phyloP scores from a whole-genome alignment of 2,797 vertebrate species.

The Enteromius mattozi region DNA sequence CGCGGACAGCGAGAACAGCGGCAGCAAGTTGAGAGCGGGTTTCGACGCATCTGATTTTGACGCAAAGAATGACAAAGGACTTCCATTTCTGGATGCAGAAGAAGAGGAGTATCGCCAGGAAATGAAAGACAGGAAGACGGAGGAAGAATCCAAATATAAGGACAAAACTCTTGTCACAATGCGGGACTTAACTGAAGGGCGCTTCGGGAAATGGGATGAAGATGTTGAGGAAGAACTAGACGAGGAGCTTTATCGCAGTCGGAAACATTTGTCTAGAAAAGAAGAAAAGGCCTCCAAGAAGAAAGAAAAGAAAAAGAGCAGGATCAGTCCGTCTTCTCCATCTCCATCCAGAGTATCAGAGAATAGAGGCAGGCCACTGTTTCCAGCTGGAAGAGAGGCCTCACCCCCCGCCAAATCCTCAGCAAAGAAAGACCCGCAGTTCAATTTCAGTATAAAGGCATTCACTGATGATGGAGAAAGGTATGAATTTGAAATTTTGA shows the following conservation, averaged over 20 bases:
- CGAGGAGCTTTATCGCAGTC: slow-evolving; percentile 88
- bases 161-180: slow-evolving; percentile 78
- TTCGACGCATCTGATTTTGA: slow-evolving; percentile 79
- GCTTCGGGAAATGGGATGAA: slow-evolving; percentile 91
- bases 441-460: slow-evolving; percentile 87
- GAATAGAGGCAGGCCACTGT: slow-evolving; percentile 80
- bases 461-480: slow-evolving; percentile 86
- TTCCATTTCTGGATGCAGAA: slow-evolving; percentile 84
- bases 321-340: slow-evolving; percentile 83
- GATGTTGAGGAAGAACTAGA: slow-evolving; percentile 79
- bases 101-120: slow-evolving; percentile 92
- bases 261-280: slow-evolving; percentile 88
- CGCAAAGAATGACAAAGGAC: slow-evolving; percentile 84
- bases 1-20: slow-evolving; percentile 84
- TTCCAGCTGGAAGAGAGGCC: slow-evolving; percentile 79
- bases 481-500: slow-evolving; percentile 71
- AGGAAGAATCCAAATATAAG: slow-evolving; percentile 82
- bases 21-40: slow-evolving; percentile 80
- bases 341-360: slow-evolving; percentile 77
- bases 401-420: slow-evolving; percentile 75
- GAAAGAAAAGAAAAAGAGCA: slow-evolving; percentile 82
- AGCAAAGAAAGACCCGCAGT: slow-evolving; percentile 87
- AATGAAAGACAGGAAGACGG: slow-evolving; percentile 83
- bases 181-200: slow-evolving; percentile 83
- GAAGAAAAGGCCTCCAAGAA: slow-evolving; percentile 86